Evolutionary conservation across 2,113 vertebrate genomes (phyloP), one percentile per base, ranked within the genome.

Genomic region (Erythrocebus patas): DNA sequence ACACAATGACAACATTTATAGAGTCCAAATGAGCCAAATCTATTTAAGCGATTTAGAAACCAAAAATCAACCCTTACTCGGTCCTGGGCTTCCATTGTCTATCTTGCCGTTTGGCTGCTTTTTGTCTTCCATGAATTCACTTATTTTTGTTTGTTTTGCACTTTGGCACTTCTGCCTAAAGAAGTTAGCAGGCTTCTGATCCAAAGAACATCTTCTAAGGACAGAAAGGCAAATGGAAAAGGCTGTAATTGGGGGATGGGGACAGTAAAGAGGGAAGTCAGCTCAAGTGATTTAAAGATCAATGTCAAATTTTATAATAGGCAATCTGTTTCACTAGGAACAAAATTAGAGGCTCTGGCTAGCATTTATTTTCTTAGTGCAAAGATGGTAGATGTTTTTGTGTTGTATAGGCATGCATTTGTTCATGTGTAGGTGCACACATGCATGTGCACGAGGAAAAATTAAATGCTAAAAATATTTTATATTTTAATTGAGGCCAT

Each of bases 271-370:
- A 96, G 97, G 97, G 98, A 98, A 97, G 98, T 97, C 98, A 98
- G 98, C 97, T 98, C 98, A 98, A 98, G 96, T 92, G 98, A 98
- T 98, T 99, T 98, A 99, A 98, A 99, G 98, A 98, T 98, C 98
- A 98, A 92, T 93, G 97, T 98, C 98, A 98, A 98, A 98, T 97
- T 98, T 98, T 98, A 97, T 98, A 98, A 98, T 97, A 98, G 96
- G 91, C 98, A 98, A 98, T 97, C 98, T 95, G 94, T 98, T 98
- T 93, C 88, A 96, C 96, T 88, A 95, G 93, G 8, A 25, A 87
- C 98, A 96, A 97, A 96, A 97, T 98, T 98, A 98, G 91, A 95
- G 50, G 96, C 64, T 94, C 96, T 35, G 12, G 90, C 86, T 73
- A 97, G 96, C 85, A 38, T 96, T 98, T 95, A 96, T 82, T 96